Evolutionary conservation across 1,140 invertebrate genomes (phyloP).

Genomic region (Drosophila kohkoa): DNA sequence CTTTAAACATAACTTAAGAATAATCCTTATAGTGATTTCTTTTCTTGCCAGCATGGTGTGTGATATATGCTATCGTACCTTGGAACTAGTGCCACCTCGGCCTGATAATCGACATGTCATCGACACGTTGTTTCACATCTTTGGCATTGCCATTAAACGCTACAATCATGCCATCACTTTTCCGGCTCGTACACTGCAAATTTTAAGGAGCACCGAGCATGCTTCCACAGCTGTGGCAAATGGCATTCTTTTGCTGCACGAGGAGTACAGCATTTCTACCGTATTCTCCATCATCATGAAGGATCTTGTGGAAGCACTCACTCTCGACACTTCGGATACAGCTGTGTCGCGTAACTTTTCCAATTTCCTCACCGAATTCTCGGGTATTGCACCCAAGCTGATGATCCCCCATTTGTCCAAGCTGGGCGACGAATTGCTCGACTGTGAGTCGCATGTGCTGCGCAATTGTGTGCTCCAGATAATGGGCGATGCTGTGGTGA

Average conservation of each 20-base stretch:
- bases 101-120: constrained; percentile 88
- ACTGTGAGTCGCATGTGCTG: constrained; percentile 89
- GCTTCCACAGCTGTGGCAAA: constrained; percentile 66
- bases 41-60: constrained; percentile 60
- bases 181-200: constrained; percentile 87
- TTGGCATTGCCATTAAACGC: constrained; percentile 92
- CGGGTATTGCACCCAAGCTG: constrained; percentile 63
- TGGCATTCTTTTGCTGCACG: constrained; percentile 75
- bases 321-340: constrained; percentile 65
- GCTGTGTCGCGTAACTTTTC: constrained; percentile 71
- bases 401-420: constrained; percentile 78
- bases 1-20: background rate
- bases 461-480: constrained; percentile 92
- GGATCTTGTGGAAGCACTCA: constrained; percentile 68
- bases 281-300: constrained; percentile 76
- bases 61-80: constrained; percentile 87
- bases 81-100: constrained; percentile 87
- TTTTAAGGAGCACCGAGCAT: constrained; percentile 71
- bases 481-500: constrained; percentile 90
- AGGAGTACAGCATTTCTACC: constrained; percentile 73
- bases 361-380: constrained; percentile 74
- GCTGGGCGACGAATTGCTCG: constrained; percentile 72
- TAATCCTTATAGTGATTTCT: background rate
- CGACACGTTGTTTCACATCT: constrained; percentile 90
- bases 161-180: constrained; percentile 91